These are phyloP conservation scores for Theocolax elegans DNA, from an alignment of 1,140 invertebrate genomes.

Conservation along the genomic window DNA sequence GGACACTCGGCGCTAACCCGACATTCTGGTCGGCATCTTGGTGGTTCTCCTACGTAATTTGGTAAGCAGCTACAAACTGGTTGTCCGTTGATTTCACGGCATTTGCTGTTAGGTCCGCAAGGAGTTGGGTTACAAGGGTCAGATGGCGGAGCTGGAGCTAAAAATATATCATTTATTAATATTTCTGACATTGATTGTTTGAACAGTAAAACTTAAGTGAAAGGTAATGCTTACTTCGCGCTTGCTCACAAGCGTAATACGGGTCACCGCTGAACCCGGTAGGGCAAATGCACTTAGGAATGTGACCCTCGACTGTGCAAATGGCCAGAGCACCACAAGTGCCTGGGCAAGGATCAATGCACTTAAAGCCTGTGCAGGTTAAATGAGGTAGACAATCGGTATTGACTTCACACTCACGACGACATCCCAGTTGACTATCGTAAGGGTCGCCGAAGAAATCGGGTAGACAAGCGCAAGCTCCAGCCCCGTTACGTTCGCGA, in stretches of 20 bases:
- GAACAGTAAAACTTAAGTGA: not conserved
- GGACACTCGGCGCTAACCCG: conserved; percentile 71
- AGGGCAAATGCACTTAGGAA: conserved; percentile 81
- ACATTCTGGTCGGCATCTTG: conserved; percentile 70
- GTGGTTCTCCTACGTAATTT: conserved; percentile 68
- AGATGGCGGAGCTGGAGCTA: conserved; percentile 48
- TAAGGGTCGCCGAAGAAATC: conserved; percentile 85
- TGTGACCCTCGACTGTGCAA: conserved; percentile 79
- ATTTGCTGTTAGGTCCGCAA: conserved; percentile 71
- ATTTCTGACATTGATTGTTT: not conserved
- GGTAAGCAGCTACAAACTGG: conserved; percentile 70
- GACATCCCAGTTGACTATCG: conserved; percentile 72
- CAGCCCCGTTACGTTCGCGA: conserved; percentile 78
- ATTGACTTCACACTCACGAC: conserved; percentile 81
- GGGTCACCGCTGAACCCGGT: conserved; percentile 81
- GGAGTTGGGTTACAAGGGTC: conserved; percentile 70
- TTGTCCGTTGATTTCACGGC: conserved; percentile 66
- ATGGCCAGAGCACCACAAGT: conserved; percentile 79
- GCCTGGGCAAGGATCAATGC: conserved; percentile 80
- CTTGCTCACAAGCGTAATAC: conserved; percentile 71
- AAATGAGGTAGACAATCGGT: conserved; percentile 77
- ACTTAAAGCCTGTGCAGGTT: conserved; percentile 80
- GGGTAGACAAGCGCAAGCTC: conserved; percentile 79
- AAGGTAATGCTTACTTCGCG: conserved; percentile 44
- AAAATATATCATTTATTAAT: not conserved